Evolutionary conservation across 2,888 invertebrate species (phyloP).

Genomic region (Hesperia comma): DNA sequence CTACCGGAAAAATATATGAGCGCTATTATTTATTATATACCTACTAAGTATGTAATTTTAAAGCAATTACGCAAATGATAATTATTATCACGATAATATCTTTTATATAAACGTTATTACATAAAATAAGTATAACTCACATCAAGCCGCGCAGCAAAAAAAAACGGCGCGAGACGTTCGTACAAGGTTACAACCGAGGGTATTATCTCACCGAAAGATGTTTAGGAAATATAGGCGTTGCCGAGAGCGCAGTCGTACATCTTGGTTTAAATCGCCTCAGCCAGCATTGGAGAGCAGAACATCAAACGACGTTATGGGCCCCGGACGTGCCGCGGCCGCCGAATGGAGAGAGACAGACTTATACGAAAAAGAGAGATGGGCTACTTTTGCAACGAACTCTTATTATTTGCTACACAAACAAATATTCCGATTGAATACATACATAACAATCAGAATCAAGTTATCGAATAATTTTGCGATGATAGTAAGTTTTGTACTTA

Average conservation of each 20-base stretch:
- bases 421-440: slow-evolving; percentile 49
- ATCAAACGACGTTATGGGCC: slow-evolving; percentile 82
- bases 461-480: slow-evolving; percentile 33
- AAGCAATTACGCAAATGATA: too few species aligned
- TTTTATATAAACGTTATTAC: too few species aligned
- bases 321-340: slow-evolving; percentile 78
- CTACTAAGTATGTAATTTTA: too few species aligned
- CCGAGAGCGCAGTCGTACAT: slow-evolving; percentile 83
- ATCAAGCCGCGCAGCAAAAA: not conserved
- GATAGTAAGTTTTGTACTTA: not conserved
- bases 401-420: slow-evolving; percentile 78
- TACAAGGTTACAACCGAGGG: slow-evolving; percentile 72
- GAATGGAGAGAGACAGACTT: slow-evolving; percentile 64
- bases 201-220: slow-evolving; percentile 79
- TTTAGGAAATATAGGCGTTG: slow-evolving; percentile 83
- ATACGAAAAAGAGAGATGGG: slow-evolving; percentile 59
- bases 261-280: slow-evolving; percentile 76
- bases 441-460: slow-evolving; percentile 53
- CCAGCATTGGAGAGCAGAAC: slow-evolving; percentile 84
- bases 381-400: slow-evolving; percentile 75
- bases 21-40: too few species aligned
- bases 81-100: too few species aligned
- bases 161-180: slow-evolving; percentile 50
- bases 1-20: too few species aligned
- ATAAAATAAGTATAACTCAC: not conserved